These are phyloP conservation scores for Calameuta filiformis DNA, from an alignment of 2,888 invertebrate genomes.

Conservation along the genomic window DNA sequence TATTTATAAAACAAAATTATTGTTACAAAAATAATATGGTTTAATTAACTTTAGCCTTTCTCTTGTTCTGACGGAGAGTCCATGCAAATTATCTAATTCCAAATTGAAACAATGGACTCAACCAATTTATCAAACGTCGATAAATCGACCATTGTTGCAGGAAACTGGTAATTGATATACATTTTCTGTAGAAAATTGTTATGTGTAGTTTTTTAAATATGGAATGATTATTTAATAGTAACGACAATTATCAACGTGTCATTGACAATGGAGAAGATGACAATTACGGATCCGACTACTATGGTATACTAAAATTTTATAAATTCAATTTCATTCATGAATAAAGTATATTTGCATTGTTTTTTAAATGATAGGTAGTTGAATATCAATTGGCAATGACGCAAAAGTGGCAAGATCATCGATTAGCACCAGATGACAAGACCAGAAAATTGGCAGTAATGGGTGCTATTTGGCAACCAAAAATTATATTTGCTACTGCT, in stretches of 20 bases:
- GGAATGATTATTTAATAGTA: constrained; percentile 5
- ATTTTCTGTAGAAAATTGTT: not conserved
- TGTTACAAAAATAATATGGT: too few relatives aligned
- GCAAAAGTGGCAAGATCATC: constrained; percentile 50
- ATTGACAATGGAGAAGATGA: constrained; percentile 37
- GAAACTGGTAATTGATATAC: not conserved
- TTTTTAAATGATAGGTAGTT: constrained; percentile 33
- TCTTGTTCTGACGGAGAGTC: too few relatives aligned
- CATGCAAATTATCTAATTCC: too few relatives aligned
- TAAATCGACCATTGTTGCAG: not conserved
- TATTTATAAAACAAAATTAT: too few relatives aligned
- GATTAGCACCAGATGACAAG: constrained; percentile 41
- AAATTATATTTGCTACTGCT: constrained; percentile 43
- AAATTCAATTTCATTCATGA: not conserved
- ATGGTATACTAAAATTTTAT: constrained; percentile 36
- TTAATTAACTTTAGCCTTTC: too few relatives aligned
- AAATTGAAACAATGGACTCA: too few relatives aligned
- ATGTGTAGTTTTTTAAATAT: not conserved
- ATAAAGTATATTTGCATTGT: not conserved
- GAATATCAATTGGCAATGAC: constrained; percentile 38
- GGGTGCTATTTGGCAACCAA: constrained; percentile 54
- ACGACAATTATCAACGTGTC: constrained; percentile 45
- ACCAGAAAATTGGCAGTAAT: constrained; percentile 46
- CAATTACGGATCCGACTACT: constrained; percentile 29
- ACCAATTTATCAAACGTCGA: too few relatives aligned